These are phyloP conservation scores for Crossocerus cetratus DNA, from an alignment of 2,888 invertebrate genomes.

Conservation along the genomic window DNA sequence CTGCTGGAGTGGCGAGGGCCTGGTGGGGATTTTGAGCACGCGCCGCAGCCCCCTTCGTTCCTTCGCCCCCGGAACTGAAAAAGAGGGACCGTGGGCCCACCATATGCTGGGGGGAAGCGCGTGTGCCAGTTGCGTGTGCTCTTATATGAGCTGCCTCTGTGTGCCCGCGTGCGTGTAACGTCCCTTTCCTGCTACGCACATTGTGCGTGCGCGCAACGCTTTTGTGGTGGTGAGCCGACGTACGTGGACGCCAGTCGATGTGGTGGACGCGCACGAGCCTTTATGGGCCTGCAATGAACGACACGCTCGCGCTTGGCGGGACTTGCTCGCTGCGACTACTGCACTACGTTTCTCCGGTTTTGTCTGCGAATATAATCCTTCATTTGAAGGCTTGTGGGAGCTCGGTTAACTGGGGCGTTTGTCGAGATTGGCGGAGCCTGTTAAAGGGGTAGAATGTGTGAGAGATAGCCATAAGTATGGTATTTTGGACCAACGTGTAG, in stretches of 20 bases:
- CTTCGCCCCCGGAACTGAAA: slow-evolving; percentile 63
- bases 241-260: no score
- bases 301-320: slow-evolving; percentile 16
- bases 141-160: no score
- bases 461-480: no score
- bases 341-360: neutral
- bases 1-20: slow-evolving; percentile 19
- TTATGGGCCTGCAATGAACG: slow-evolving; percentile 31
- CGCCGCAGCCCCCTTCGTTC: slow-evolving; percentile 70
- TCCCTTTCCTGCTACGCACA: slow-evolving; percentile 9
- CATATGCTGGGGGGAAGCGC: slow-evolving; percentile 65
- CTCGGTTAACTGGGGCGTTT: no score
- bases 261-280: slow-evolving; percentile 8
- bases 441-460: no score
- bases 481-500: slow-evolving; percentile 15
- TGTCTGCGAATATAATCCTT: no score
- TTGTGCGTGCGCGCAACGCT: slow-evolving; percentile 16
- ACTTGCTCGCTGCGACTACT: slow-evolving; percentile 22
- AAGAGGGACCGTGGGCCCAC: slow-evolving; percentile 59
- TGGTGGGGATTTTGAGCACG: slow-evolving; percentile 74
- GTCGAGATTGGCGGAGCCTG: no score
- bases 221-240: no score
- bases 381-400: no score
- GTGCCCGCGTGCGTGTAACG: no score
- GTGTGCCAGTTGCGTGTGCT: slow-evolving; percentile 59